Percentiles rank a stretch among this genome's conserved stretches.
These are phyloP conservation scores for Lochmaea capreae DNA, from an alignment of 2,888 invertebrate species.

Conservation along the genomic window DNA sequence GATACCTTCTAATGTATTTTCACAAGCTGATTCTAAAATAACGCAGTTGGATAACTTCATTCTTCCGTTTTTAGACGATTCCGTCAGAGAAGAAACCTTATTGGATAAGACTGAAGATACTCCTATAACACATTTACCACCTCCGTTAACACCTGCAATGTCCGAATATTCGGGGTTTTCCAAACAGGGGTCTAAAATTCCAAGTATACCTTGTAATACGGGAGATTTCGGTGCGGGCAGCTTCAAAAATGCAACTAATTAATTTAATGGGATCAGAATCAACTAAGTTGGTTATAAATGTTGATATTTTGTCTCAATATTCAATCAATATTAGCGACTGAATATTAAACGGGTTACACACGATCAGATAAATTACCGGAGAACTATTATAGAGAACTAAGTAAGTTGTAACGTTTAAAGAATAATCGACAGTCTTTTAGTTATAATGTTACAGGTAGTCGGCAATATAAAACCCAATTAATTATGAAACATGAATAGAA, in stretches of 20 bases:
- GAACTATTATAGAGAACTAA: no score
- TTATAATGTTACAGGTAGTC: no score
- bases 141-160: slow-evolving; percentile 60
- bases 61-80: slow-evolving; percentile 52
- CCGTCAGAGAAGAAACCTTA: slow-evolving; percentile 49
- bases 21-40: slow-evolving; percentile 32
- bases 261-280: background rate
- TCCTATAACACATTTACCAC: slow-evolving; percentile 56
- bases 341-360: no score
- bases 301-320: no score
- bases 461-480: no score
- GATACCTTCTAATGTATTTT: slow-evolving; percentile 53
- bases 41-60: slow-evolving; percentile 53
- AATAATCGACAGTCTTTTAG: no score
- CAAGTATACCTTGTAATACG: slow-evolving; percentile 75
- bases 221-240: slow-evolving; percentile 64
- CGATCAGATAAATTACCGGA: no score
- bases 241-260: background rate
- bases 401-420: no score
- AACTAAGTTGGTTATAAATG: no score
- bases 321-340: no score
- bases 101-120: slow-evolving; percentile 56
- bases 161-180: slow-evolving; percentile 73
- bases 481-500: no score
- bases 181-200: slow-evolving; percentile 71